Conservation (phyloP, 2,113 vertebrate genomes). For the Semnornis frantzii region DNA sequence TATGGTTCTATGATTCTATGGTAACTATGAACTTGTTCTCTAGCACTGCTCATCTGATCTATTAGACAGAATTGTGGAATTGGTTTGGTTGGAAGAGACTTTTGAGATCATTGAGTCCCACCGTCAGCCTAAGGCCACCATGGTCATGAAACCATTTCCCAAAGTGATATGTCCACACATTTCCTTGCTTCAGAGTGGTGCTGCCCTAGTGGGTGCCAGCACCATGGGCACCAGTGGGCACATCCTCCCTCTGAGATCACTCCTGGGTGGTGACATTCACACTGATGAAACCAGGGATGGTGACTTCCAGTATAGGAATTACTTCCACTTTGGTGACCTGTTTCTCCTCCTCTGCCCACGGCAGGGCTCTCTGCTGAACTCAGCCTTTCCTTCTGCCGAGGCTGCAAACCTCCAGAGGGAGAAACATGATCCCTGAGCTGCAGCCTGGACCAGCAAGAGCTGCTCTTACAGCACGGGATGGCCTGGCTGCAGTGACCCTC, state of each 20-base stretch:
- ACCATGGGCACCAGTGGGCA: rapidly evolving
- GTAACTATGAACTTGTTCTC: rapidly evolving
- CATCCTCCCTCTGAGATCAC: no score
- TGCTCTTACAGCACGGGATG: background rate
- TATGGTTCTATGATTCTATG: no score
- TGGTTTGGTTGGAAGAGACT: no score
- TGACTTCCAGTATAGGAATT: background rate
- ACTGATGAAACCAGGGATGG: rapidly evolving
- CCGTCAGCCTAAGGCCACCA: no score
- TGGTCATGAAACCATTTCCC: no score
- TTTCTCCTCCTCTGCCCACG: background rate
- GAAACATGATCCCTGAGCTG: background rate
- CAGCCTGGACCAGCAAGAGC: background rate
- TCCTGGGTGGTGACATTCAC: rapidly evolving
- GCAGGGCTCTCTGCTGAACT: background rate
- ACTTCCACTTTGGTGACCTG: background rate
- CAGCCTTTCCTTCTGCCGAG: background rate
- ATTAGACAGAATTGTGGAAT: no score
- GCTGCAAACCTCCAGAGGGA: no score
- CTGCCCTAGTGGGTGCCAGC: background rate
- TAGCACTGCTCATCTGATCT: background rate
- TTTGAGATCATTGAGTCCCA: no score
- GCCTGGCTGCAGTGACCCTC: background rate
- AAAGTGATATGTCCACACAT: no score
- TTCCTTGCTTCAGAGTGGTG: no score